Evolutionary conservation across 1,140 invertebrate genomes (phyloP).

Genomic region (Teleogryllus occipitalis): DNA sequence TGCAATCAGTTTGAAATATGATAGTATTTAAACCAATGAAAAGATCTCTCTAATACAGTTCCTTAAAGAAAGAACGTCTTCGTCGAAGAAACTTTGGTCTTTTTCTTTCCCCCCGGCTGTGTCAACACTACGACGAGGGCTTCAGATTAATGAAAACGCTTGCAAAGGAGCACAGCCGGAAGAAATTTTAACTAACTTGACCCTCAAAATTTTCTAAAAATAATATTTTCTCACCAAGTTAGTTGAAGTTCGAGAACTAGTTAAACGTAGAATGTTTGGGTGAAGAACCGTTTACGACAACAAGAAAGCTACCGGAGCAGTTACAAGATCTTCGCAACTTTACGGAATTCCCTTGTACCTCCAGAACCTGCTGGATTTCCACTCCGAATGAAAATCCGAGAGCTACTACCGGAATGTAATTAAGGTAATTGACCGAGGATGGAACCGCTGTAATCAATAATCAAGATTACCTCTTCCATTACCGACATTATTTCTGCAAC

Average conservation of each 20-base stretch:
- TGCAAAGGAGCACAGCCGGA: not conserved
- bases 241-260: not conserved
- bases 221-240: not conserved
- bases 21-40: not conserved
- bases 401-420: no score
- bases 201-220: slow-evolving; percentile 1
- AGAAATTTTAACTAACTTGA: slow-evolving; percentile 6
- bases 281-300: not conserved
- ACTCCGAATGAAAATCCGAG: no score
- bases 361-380: no score
- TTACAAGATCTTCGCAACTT: not conserved
- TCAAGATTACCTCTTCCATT: no score
- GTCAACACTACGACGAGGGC: not conserved
- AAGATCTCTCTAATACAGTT: not conserved
- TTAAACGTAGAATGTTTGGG: not conserved
- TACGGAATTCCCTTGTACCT: no score
- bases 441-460: no score
- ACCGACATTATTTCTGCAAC: no score
- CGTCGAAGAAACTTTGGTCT: not conserved
- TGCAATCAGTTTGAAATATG: not conserved
- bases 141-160: not conserved
- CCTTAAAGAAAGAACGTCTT: not conserved
- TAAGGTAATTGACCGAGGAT: no score
- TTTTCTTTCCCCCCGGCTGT: not conserved
- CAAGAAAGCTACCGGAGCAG: not conserved